These are phyloP conservation scores for Apteryx mantelli DNA, from an alignment of 2,113 vertebrate species.

Conservation along the genomic window DNA sequence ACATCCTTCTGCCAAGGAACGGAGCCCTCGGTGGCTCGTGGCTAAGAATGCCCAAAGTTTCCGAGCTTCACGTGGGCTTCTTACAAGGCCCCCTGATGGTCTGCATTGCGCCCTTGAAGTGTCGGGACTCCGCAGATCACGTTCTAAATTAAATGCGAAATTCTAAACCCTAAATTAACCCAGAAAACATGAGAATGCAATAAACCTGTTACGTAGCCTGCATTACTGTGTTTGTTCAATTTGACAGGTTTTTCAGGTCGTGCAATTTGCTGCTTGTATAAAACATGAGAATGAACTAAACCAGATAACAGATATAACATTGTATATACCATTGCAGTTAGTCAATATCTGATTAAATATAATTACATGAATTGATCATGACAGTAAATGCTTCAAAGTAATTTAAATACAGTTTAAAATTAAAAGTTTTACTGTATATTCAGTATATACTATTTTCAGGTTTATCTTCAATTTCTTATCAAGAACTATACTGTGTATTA, in stretches of 20 bases:
- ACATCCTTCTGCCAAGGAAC: not conserved
- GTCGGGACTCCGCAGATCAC: not conserved
- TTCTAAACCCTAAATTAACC: not conserved
- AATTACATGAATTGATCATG: constrained; percentile 67
- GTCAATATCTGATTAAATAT: constrained; percentile 63
- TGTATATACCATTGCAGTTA: not conserved
- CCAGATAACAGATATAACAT: constrained; percentile 1
- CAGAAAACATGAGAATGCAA: not conserved
- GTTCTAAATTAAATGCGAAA: not conserved
- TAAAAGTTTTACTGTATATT: constrained; percentile 37
- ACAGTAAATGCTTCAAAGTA: constrained; percentile 46
- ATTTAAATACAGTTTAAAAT: constrained; percentile 49
- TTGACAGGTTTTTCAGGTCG: not conserved
- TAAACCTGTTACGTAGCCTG: not conserved
- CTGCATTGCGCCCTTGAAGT: not conserved
- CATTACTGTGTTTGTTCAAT: not conserved
- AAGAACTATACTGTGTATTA: constrained; percentile 15
- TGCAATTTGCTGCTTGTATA: not conserved
- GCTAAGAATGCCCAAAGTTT: not conserved
- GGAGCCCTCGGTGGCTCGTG: not conserved
- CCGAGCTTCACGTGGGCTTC: not conserved
- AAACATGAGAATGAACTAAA: not conserved
- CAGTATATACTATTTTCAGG: constrained; percentile 33
- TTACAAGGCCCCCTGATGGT: accelerated
- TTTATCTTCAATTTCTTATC: constrained; percentile 68